Percentiles rank a stretch among this genome's conserved stretches.
phyloP scores from a whole-genome alignment of 2,888 invertebrate species.

The Branchellion lobata region DNA sequence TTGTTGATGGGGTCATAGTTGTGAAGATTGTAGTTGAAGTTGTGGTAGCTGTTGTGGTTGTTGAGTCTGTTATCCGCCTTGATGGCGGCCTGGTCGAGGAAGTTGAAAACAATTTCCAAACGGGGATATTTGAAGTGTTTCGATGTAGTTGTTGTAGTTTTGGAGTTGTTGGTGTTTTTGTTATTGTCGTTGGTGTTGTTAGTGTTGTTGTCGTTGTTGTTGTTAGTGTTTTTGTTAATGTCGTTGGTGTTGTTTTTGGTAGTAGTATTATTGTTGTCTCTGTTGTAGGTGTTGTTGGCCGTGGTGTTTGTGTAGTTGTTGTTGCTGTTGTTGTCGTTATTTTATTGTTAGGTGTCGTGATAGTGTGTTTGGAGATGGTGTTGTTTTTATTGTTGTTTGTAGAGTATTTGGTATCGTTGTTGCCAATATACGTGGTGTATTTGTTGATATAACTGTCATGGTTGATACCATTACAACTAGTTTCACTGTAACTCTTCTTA shows the following conservation, averaged over 20 bases:
- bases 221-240: not conserved
- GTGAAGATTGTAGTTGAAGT: not conserved
- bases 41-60: not conserved
- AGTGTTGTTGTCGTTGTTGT: not conserved
- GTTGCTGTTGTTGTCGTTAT: too few species aligned
- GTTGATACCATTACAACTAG: too few species aligned
- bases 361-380: not conserved
- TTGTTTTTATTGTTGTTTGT: not conserved
- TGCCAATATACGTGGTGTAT: not conserved
- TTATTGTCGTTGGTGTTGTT: not conserved
- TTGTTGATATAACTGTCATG: too few species aligned
- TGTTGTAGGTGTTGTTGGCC: too few species aligned
- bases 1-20: too few species aligned
- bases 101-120: not conserved
- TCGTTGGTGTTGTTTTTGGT: not conserved
- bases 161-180: not conserved
- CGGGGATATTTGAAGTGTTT: not conserved
- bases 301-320: too few species aligned
- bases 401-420: not conserved
- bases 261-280: too few species aligned
- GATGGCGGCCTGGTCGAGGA: not conserved
- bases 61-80: not conserved
- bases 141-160: not conserved
- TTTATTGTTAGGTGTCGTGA: too few species aligned
- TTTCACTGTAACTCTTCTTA: too few species aligned